These are phyloP conservation scores for Rhizoglyphus robini DNA, from an alignment of 1,140 invertebrate genomes.

Conservation along the genomic window DNA sequence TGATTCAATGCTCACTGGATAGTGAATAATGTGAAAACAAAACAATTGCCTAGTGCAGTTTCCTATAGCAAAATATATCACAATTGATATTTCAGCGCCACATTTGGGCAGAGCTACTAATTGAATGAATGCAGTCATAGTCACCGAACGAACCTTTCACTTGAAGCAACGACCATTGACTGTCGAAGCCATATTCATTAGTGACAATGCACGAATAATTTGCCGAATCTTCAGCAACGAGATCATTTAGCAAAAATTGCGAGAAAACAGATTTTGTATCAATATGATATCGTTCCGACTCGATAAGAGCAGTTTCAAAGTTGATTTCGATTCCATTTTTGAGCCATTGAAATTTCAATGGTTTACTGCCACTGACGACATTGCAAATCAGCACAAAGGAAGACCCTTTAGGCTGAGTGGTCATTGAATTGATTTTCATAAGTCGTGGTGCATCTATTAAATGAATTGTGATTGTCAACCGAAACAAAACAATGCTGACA, in stretches of 20 bases:
- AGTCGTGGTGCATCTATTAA: not conserved
- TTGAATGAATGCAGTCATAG: no score
- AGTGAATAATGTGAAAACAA: no score
- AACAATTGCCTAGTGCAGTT: no score
- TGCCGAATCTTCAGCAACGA: not conserved
- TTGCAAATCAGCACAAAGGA: not conserved
- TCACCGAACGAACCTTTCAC: slow-evolving; percentile 10
- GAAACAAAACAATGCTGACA: no score
- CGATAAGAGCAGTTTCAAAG: not conserved
- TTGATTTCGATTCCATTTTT: not conserved
- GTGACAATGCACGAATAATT: slow-evolving; percentile 16
- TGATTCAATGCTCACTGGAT: no score
- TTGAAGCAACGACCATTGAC: not conserved
- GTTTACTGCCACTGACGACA: not conserved
- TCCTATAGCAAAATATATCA: no score
- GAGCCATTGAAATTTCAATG: not conserved
- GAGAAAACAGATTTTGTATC: slow-evolving; percentile 3
- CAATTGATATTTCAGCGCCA: no score
- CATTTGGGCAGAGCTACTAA: no score
- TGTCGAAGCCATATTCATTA: not conserved
- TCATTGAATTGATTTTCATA: not conserved
- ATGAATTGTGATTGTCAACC: no score
- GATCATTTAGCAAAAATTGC: not conserved
- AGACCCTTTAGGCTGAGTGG: not conserved
- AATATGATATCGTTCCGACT: not conserved